Evolutionary conservation across 2,113 vertebrate genomes (phyloP), one percentile per base, ranked within the genome.

Genomic region (Leptobrachium ailaonicum): DNA sequence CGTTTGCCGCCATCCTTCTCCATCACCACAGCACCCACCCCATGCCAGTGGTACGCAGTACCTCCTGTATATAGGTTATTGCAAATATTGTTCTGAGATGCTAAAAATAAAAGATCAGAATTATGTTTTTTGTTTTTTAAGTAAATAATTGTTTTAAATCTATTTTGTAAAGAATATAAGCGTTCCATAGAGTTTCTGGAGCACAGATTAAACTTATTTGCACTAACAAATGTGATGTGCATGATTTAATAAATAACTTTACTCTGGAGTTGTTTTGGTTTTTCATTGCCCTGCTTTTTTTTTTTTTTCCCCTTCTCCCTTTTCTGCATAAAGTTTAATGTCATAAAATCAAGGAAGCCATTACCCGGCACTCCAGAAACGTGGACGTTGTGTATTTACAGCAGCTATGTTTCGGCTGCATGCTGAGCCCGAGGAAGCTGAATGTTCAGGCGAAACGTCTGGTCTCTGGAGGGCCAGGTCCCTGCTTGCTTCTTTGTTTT

Each of bases 241-340:
- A 96, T 95, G 94, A 94, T 94, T 95, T 95, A 95, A 96, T 96
- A 96, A 96, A 94, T 92, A 93, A 91, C 88, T 95, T 95, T 94
- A 93, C 93, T 94, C 93, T 88, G 92, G 79, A 87, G 85, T 84
- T 50, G 47, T 14, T 60, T 60, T 3, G 13, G 56, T 3, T 12
- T 60, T 60, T 60, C 13, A 60, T 60, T 32, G 20, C 20, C 20
- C 20, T 32, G 20, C 20, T 32, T n/a, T n/a, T n/a, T n/a, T n/a
- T n/a, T n/a, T n/a, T n/a, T n/a, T n/a, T 32, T 32, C 20, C 20
- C 11, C 50, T 11, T 53, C 50, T 53, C 50, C 50, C 1, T 32
- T 32, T 32, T 32, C 20, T 1, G 20, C 20, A 32, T 32, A 32
- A 32, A 32, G 20, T 32, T 32, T 32, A 32, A 32, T 32, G 20